Conservation (phyloP, 2,113 vertebrate genomes). For the Tor tambroides region DNA sequence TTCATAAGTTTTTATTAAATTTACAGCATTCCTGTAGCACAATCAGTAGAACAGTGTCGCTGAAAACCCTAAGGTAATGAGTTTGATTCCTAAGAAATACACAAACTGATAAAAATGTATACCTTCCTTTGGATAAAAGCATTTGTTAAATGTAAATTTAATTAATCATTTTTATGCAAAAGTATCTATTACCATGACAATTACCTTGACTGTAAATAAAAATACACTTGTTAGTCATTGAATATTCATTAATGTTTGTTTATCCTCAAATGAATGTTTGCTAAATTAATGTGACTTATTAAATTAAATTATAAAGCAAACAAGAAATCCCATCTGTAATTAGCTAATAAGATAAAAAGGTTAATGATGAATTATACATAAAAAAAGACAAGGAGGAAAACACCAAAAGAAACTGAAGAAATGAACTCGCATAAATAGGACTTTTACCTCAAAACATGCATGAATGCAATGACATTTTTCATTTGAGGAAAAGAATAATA, state of each 20-base stretch:
- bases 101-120: too few relatives aligned
- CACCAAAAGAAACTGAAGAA: not conserved
- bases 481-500: conserved; percentile 1
- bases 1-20: not conserved
- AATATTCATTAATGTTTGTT: conserved; percentile 15
- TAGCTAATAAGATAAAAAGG: not conserved
- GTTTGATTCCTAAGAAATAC: not conserved
- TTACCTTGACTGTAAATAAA: not conserved
- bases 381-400: not conserved
- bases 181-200: not conserved
- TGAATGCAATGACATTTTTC: not conserved
- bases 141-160: conserved; percentile 4
- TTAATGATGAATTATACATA: not conserved
- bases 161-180: not conserved
- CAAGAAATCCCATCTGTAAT: conserved; percentile 13
- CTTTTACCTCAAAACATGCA: not conserved
- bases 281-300: not conserved
- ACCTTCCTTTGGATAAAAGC: conserved; percentile 1
- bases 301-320: not conserved
- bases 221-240: not conserved
- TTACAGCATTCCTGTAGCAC: not conserved
- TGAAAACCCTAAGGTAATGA: not conserved
- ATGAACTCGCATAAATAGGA: not conserved
- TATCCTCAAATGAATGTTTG: not conserved
- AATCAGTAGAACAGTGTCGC: not conserved